Conservation (phyloP, 92 coral and sea anemone species). For the Micromussa lordhowensis region DNA sequence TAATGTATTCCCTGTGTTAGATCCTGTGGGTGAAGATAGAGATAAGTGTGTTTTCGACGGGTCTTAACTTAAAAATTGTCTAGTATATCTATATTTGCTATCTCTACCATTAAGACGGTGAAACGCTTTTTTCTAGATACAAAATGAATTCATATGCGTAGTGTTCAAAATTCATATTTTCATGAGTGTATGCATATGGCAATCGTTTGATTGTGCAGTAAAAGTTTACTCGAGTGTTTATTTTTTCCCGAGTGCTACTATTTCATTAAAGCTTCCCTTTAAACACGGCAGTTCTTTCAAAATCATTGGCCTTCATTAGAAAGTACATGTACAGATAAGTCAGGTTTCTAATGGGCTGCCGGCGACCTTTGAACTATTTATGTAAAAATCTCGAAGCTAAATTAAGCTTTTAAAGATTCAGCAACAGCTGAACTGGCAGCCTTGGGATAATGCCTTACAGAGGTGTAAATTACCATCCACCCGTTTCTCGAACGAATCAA, state of each 20-base stretch:
- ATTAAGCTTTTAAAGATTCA: neutral
- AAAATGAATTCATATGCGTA: neutral
- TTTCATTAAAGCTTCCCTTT: neutral
- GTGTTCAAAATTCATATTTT: neutral
- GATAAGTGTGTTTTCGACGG: neutral
- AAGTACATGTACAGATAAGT: neutral
- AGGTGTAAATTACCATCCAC: constrained; percentile 14
- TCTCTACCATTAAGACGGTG: neutral
- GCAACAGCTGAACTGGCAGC: neutral
- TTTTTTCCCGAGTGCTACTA: neutral
- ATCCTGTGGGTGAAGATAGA: neutral
- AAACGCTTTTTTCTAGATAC: neutral
- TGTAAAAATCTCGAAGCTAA: neutral
- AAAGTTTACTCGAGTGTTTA: neutral
- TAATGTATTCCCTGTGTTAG: neutral
- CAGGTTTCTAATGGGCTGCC: neutral
- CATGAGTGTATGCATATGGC: neutral
- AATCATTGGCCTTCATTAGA: neutral
- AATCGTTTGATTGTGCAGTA: neutral
- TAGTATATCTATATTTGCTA: neutral
- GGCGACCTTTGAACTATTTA: neutral
- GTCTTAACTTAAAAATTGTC: neutral
- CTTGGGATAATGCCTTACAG: neutral
- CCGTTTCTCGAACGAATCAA: neutral
- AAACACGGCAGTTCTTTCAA: neutral